Percentiles rank a stretch among this genome's conserved stretches.
Conservation (phyloP, 1,140 invertebrate species). For the Ooceraea biroi region DNA sequence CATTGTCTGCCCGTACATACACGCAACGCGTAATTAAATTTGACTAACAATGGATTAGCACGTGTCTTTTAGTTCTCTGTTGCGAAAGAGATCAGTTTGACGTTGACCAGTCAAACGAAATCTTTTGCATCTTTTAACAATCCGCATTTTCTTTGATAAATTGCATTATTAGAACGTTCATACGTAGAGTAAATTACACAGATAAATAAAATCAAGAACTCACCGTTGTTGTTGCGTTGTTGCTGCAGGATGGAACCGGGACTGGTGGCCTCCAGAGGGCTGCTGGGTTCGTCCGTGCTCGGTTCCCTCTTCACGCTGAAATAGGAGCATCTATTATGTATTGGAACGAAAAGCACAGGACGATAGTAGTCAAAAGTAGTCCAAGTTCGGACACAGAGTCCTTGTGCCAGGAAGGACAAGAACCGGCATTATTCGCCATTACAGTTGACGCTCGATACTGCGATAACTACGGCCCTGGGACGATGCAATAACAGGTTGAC, state of each 20-base stretch:
- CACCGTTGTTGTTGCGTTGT: conserved; percentile 85
- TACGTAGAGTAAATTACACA: background rate
- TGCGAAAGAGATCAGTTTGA: conserved; percentile 8
- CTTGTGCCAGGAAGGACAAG: conserved; percentile 32
- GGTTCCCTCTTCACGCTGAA: conserved; percentile 87
- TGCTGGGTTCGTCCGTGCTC: conserved; percentile 86
- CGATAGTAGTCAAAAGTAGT: conserved; percentile 62
- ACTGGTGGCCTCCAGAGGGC: conserved; percentile 87
- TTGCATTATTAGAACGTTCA: conserved; percentile 1
- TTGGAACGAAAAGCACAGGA: conserved; percentile 58
- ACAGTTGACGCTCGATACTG: conserved; percentile 6
- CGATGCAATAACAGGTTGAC: conserved; percentile 76
- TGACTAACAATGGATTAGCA: conserved; percentile 39
- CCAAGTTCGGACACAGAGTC: conserved; percentile 63
- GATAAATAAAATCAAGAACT: conserved; percentile 67
- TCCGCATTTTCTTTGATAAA: conserved; percentile 1
- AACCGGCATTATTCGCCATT: conserved; percentile 7
- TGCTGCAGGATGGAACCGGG: conserved; percentile 83
- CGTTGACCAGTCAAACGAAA: background rate
- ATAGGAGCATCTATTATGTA: conserved; percentile 84
- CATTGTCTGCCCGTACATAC: background rate
- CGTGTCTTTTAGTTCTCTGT: background rate
- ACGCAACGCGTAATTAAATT: conserved; percentile 24
- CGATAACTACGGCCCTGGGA: conserved; percentile 71
- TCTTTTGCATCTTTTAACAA: conserved; percentile 6